phyloP scores from a whole-genome alignment of 2,113 vertebrate species.

The Aegotheles bennettii region DNA sequence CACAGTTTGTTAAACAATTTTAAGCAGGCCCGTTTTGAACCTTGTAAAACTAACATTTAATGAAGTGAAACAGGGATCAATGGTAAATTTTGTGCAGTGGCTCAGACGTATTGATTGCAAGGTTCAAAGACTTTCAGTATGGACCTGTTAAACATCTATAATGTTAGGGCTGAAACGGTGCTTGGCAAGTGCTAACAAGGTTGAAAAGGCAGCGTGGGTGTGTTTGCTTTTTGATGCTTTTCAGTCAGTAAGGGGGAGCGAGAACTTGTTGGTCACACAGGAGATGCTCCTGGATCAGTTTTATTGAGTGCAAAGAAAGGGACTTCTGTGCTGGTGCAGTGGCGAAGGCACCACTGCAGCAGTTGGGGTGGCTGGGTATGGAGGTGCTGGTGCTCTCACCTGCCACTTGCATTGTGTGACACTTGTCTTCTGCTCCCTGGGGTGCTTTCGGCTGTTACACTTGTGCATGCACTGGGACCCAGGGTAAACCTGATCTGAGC shows the following conservation, averaged over 20 bases:
- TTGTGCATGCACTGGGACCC: background rate
- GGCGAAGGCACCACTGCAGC: background rate
- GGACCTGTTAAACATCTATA: background rate
- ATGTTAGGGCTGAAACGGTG: background rate
- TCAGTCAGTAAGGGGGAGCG: background rate
- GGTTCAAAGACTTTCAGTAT: background rate
- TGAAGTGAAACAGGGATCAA: constrained; percentile 16
- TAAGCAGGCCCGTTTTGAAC: background rate
- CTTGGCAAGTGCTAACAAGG: background rate
- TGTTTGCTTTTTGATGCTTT: background rate
- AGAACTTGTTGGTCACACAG: background rate
- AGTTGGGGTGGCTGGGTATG: background rate
- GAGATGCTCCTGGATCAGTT: background rate
- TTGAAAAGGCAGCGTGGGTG: background rate
- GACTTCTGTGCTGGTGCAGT: background rate
- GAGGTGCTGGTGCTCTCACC: background rate
- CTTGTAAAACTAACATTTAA: constrained; percentile 42
- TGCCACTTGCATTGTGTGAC: accelerated
- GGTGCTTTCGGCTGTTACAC: background rate
- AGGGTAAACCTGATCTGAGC: background rate
- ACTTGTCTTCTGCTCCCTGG: accelerated
- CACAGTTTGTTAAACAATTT: constrained; percentile 2
- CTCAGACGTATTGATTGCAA: constrained; percentile 16
- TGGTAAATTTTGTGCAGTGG: background rate
- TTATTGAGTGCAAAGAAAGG: background rate